phyloP scores from a whole-genome alignment of 2,113 vertebrate genomes.

The Hirundichthys speculiger region DNA sequence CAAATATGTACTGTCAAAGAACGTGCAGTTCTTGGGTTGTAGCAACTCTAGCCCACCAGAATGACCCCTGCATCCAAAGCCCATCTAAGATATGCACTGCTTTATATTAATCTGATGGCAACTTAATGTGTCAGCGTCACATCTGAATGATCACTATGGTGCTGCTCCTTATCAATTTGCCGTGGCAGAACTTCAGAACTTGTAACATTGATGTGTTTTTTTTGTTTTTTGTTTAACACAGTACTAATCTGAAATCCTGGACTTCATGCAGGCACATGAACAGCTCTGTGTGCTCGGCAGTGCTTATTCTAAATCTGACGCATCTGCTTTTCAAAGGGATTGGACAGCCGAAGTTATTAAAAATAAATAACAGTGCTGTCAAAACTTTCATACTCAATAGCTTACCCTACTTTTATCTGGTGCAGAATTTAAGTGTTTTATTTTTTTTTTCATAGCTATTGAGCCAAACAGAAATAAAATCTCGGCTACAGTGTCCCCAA shows the following conservation, averaged over 20 bases:
- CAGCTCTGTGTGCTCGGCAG: background rate
- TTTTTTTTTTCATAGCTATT: no score
- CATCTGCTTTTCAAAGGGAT: background rate
- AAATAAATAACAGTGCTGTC: background rate
- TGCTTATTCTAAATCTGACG: background rate
- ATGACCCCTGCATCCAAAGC: background rate
- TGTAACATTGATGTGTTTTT: background rate
- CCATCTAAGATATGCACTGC: background rate
- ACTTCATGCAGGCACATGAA: background rate
- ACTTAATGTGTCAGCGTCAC: no score
- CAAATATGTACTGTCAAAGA: no score
- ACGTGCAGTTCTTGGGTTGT: no score
- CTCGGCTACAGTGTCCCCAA: no score
- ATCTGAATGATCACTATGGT: background rate
- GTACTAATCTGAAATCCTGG: background rate
- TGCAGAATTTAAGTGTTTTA: no score
- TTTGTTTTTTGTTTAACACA: background rate
- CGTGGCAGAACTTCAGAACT: background rate
- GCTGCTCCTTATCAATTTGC: background rate
- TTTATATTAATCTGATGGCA: slow-evolving; percentile 9
- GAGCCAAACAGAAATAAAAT: no score
- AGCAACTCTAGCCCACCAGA: no score
- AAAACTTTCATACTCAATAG: no score
- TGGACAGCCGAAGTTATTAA: background rate
- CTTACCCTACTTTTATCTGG: no score